Base-by-base conservation (phyloP, 1,140 invertebrate genomes). In the Penaeus vannamei region DNA sequence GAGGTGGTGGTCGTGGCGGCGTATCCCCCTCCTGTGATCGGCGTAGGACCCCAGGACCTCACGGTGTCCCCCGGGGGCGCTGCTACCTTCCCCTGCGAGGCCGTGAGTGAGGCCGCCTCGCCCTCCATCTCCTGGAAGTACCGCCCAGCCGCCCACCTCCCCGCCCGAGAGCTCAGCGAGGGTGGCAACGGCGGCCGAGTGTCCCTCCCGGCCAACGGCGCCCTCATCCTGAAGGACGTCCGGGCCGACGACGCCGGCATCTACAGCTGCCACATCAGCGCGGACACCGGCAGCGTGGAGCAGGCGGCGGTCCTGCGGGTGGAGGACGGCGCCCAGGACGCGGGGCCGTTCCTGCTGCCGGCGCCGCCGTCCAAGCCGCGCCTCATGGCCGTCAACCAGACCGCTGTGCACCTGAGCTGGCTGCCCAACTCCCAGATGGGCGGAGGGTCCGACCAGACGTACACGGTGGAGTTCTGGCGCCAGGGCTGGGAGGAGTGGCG, bases 331-430 rank as follows among this genome's bases (percentile, higher is more conserved):
- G 82, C 72, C 23, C 29, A 61, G 8, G 36, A 83, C 66, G 61
- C 26, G 23, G 59, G 81, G 5, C 53, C 79, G 14, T 29, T 59
- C 32, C 42, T 85, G 59, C 53, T 91, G 32, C 90, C 90, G 53
- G 84, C 90, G 66, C 90, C 90, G 26, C 90, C 90, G 17, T 86
- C 87, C 46, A 91, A 91, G 85, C 90, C 90, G 10, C 85, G 87
- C 26, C 66, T 90, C 29, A 61, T 82, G 42, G 83, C 26, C n/a
- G 46, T 85, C n/a, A 97, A 97, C 92, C 94, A 95, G 36, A 96
- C 95, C 0, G 95, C 96, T 46, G 95, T 98, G 17, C 95, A 96
- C 92, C 93, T 98, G 60, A 96, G 96, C 93, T 98, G 97, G 97
- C 95, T 96, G 91, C 95, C 96, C 36, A 91, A 91, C 61, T 91